Evolutionary conservation across 2,888 invertebrate genomes (phyloP), one percentile per base, ranked within the genome.

Genomic region (Drosophila eohydei): DNA sequence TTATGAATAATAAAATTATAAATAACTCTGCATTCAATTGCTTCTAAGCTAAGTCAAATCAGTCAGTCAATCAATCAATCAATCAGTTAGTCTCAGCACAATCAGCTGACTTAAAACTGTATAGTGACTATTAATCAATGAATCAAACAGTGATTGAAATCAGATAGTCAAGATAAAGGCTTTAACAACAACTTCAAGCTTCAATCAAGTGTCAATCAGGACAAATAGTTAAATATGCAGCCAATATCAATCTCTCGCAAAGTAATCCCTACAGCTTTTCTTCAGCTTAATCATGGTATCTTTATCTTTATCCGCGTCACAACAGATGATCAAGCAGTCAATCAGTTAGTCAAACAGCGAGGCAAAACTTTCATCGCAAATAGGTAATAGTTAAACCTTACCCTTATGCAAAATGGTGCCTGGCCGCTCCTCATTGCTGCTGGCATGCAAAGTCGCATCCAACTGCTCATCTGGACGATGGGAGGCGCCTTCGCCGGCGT

Each of bases 401-500:
- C 93, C 93, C 89, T 93, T 93, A 80, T 92, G 91, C 79, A 92
- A 91, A 57, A 92, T 93, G 66, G 92, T 92, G 79, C 92, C 92
- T 40, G 92, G 93, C 70, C 92, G 88, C 73, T 93, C 93, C 73
- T 93, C 93, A 34, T 90, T 91, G 71, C 89, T 87, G 71, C 91
- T 88, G 50, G 92, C 93, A 70, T 94, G 93, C 81, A 95, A 91
- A 82, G 93, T 94, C 61, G 94, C 94, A 83, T 94, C 94, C 64
- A 94, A 94, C 90, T 94, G 93, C 89, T 95, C 95, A 57, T 96
- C 96, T 21, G 96, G 96, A 72, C 97, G 95, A 72, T 97, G 94
- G 78, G 97, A 97, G 93, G 98, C 98, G 60, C 98, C 98, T 94
- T 99, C 98, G 74, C 98, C 98, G 78, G 99, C 98, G 93, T 99